Base-by-base conservation (phyloP, 1,140 invertebrate genomes). In the Lepidurus couesii region DNA sequence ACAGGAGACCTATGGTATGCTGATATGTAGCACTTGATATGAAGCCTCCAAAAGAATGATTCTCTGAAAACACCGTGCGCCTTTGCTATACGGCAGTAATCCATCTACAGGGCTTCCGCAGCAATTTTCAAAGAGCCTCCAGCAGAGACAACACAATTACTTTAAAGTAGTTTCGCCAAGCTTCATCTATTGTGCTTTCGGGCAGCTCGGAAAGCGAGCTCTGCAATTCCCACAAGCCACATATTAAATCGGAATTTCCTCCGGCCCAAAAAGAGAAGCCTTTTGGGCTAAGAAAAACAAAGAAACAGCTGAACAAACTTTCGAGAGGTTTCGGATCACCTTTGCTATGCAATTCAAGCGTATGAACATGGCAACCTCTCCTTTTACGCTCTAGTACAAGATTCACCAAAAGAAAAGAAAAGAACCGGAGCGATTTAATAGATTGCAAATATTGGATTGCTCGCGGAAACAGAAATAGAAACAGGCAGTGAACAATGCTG, bases 301-400 rank as follows among this genome's bases (percentile, higher is more conserved):
- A 65, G 53, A 65, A 65, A 21, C 53, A 21, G 53, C 53, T 65
- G 53, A 65, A 65, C 53, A 65, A 65, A 65, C 53, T 65, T 65
- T 21, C 53, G 0, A 7, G 21, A 16, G 53, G 53, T 65, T 65
- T 65, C 21, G 16, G 6, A 16, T 16, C 16, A 65, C 16, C 53
- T n/a, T 65, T 65, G 34, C 34, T 21, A 65, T 7, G 9, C 53
- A 65, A 65, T 5, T 65, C 53, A 65, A n/a, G 53, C 53, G 53
- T 7, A 65, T 65, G 13, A 65, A 65, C 16, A 11, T 65, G 53
- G 16, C 0, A 65, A 65, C 16, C 53, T 65, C 53, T 7, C 16
- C 53, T 13, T 65, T 16, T 16, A 65, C 16, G 53, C 21, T 65
- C 8, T 65, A 13, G 53, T 65, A 21, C n/a, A 65, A 13, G 53